Evolutionary conservation across 2,888 invertebrate genomes (phyloP).

Genomic region (Caenorhabditis sinica): DNA sequence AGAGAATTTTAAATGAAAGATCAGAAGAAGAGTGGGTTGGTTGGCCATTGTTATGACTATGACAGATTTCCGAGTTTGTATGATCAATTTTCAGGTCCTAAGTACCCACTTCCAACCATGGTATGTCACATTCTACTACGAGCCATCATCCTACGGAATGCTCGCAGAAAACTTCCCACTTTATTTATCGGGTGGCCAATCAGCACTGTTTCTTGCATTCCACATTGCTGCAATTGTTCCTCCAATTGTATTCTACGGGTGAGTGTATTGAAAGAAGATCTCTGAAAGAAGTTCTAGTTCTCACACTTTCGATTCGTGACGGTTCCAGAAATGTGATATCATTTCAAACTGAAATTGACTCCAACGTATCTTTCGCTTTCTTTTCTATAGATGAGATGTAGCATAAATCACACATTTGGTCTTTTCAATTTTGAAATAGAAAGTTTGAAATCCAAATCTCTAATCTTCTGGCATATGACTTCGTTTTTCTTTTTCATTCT

Average conservation of each 20-base stretch:
- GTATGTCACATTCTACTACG: constrained; percentile 82
- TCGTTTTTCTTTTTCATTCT: constrained; percentile 20
- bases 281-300: constrained; percentile 8
- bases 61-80: too few species aligned
- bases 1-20: neutral
- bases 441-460: constrained; percentile 24
- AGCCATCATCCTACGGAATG: constrained; percentile 81
- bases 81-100: constrained; percentile 74
- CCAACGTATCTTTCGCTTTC: neutral
- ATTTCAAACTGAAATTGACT: constrained; percentile 10
- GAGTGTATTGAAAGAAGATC: constrained; percentile 45
- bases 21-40: neutral
- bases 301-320: constrained; percentile 19
- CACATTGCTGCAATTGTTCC: constrained; percentile 79
- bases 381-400: constrained; percentile 1
- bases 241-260: constrained; percentile 80
- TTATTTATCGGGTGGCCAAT: constrained; percentile 76
- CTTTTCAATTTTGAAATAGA: constrained; percentile 15
- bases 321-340: constrained; percentile 20
- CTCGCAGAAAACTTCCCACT: constrained; percentile 76
- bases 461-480: constrained; percentile 19
- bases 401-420: constrained; percentile 20
- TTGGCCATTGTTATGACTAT: neutral
- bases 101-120: constrained; percentile 82
- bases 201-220: constrained; percentile 73